Conservation (phyloP, 2,797 vertebrate species). For the Menidia menidia region DNA sequence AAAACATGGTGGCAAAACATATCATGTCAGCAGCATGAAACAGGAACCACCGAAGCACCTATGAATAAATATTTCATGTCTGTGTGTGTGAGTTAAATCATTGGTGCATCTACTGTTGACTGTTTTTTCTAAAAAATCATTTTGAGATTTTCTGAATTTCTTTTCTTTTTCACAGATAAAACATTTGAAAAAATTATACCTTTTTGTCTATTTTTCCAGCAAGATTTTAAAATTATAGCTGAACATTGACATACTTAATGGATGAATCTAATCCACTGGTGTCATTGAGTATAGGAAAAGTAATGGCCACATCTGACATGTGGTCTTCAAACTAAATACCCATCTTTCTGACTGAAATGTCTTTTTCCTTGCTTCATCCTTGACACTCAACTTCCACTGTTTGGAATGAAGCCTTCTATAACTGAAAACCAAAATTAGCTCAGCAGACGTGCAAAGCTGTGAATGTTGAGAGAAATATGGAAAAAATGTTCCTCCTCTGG, state of each 20-base stretch:
- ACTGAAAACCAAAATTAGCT: slow-evolving; percentile 35
- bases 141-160: too few relatives aligned
- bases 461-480: slow-evolving; percentile 57
- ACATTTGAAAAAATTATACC: too few relatives aligned
- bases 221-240: too few relatives aligned
- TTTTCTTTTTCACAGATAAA: too few relatives aligned
- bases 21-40: not conserved
- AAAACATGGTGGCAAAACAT: not conserved
- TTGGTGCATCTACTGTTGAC: not conserved
- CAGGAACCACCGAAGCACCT: not conserved
- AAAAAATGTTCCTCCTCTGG: slow-evolving; percentile 56
- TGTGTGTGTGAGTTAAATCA: not conserved
- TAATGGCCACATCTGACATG: not conserved
- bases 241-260: too few relatives aligned
- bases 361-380: slow-evolving; percentile 13
- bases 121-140: too few relatives aligned
- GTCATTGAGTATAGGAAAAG: too few relatives aligned
- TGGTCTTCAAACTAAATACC: not conserved
- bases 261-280: too few relatives aligned
- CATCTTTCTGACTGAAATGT: not conserved
- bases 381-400: slow-evolving; percentile 20
- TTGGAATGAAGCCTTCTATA: slow-evolving; percentile 29
- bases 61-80: not conserved
- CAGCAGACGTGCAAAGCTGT: slow-evolving; percentile 32
- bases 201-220: too few relatives aligned